Evolutionary conservation across 2,113 vertebrate genomes (phyloP), one percentile per base, ranked within the genome.

Genomic region (Cricetomys ansorgei): DNA sequence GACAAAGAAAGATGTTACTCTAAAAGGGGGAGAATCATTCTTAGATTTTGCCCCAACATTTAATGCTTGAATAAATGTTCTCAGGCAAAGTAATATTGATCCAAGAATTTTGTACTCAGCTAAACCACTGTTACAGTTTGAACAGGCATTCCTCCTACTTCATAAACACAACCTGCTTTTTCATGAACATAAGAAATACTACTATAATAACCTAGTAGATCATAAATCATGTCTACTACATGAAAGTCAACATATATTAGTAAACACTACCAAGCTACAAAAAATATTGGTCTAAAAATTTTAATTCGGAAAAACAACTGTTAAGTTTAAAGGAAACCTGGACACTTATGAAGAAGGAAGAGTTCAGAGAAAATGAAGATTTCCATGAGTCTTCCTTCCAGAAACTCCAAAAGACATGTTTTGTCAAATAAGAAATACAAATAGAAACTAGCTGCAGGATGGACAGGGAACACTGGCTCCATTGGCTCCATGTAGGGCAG

Each of bases 271-370:
- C 10, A 83, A 53, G 85, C 13, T 43, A 90, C 13, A 93, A 83
- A 7, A 93, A 89, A 94, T 45, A 94, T 0, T 92, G n/a, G 93
- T 84, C 3, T 4, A 69, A 62, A 48, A 85, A 76, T 79, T 89
- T 92, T 93, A 87, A 95, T 25, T 72, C 75, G 48, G 62, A 40
- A 16, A 79, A 92, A 91, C 3, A 70, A 96, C 55, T 89, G 13
- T 73, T 89, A 94, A 94, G n/a, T 93, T 91, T 81, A 93, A 93
- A 89, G 72, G 64, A 94, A n/a, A 7, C 0, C 29, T 83, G 13
- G 80, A 91, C 89, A 75, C 25, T 73, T 86, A 77, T 29, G 55
- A 45, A 90, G 81, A 31, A 96, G 96, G 67, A 92, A 96, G 55
- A 95, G 92, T 90, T 93, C 31, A 81, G 43, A 94, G 40, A 45